Base-by-base conservation (phyloP, 2,888 invertebrate genomes). In the Glyphotaelius pellucidus region DNA sequence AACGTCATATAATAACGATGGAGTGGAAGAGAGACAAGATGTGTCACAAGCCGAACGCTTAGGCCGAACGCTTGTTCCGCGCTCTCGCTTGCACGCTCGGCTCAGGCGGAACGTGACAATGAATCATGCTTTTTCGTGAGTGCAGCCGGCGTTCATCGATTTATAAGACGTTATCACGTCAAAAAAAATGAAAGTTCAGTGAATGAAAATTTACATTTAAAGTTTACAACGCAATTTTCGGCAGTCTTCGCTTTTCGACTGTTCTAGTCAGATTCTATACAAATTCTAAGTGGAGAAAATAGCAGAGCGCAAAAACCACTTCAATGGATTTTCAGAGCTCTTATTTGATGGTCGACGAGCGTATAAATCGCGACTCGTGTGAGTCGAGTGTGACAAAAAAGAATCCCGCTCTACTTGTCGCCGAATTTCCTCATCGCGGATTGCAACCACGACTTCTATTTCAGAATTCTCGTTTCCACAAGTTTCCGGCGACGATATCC, bases 391-490 rank as follows among this genome's bases (percentile, higher is more conserved):
- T 19, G 67, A 25, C n/a, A 25, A n/a, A 3, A 5, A 67, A 67
- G 25, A 67, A 67, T 67, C 32, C 35, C 83, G 35, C 83, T 83
- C 35, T 19, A 32, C 25, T 31, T 15, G 81, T 81, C 81, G 32
- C 31, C 81, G 25, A 83, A 32, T 38, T 35, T 83, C 35, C 32
- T 35, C 83, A 83, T 25, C 83, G 83, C 19, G 35, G 25, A 83
- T 35, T 83, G 35, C 32, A 83, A 83, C 35, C 83, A 67, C 15
- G 31, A 83, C 25, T 83, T 35, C 83, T 83, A 83, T 83, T 83
- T 83, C 83, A 25, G 83, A 32, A 35, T 35, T 25, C 35, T 25
- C 19, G 19, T 31, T 67, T 67, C 25, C 25, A 67, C 67, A 67
- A 32, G 7, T 83, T 83, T 83, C 83, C 83, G 32, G 35, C 35